A percentile compares a stretch with the other conserved stretches of the same genome.
Evolutionary conservation across 2,113 vertebrate species (phyloP).

Genomic region (Felis catus): F.catus_Fca126_mat1.0 CM031411.1:2821001-2821500

Average conservation of each 20-base stretch:
- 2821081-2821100: neutral
- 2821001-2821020: neutral
- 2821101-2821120: neutral
- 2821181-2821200: neutral
- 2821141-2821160: neutral
- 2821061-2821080: neutral
- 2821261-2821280: fast-evolving
- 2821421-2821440: neutral
- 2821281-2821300: neutral
- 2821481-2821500: neutral
- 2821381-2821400: no score
- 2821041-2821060: neutral
- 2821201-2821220: neutral
- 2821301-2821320: fast-evolving
- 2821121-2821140: no score
- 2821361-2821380: neutral
- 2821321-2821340: no score
- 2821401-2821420: neutral
- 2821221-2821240: neutral
- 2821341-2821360: neutral
- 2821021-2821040: neutral
- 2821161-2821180: neutral
- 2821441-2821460: neutral
- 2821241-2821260: fast-evolving
- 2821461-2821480: fast-evolving